A percentile compares a stretch with the other conserved stretches of the same genome.
phyloP scores from a whole-genome alignment of 2,797 vertebrate genomes.

The Staurois parvus region DNA sequence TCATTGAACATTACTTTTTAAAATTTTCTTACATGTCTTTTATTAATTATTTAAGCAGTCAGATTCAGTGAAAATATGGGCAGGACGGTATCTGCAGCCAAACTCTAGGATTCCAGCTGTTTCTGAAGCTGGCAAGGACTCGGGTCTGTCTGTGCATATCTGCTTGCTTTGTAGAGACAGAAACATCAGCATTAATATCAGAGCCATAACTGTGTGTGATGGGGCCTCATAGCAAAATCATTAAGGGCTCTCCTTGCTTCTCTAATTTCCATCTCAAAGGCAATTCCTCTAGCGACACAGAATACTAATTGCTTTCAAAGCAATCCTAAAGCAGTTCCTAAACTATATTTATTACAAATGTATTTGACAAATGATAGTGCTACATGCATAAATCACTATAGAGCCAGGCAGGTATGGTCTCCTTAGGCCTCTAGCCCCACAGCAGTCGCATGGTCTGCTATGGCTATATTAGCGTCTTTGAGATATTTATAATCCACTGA shows the following conservation, averaged over 20 bases:
- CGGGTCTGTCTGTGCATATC: neutral
- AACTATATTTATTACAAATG: neutral
- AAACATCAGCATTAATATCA: neutral
- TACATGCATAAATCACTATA: neutral
- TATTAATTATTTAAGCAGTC: neutral
- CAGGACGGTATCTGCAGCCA: neutral
- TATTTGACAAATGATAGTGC: neutral
- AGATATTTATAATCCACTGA: neutral
- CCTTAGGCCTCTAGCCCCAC: neutral
- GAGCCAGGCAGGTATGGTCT: neutral
- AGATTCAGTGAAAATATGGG: neutral
- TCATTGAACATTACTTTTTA: neutral
- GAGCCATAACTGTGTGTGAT: neutral
- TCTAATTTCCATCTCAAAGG: neutral
- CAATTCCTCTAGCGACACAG: neutral
- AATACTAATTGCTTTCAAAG: neutral
- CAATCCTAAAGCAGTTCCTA: neutral
- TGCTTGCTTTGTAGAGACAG: neutral
- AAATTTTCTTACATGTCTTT: neutral
- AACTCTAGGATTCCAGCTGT: neutral
- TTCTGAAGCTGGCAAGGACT: neutral
- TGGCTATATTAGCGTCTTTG: neutral
- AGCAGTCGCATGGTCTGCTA: neutral
- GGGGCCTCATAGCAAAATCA: neutral
- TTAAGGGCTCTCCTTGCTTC: too few relatives aligned